Evolutionary conservation across 2,888 invertebrate genomes (phyloP), one percentile per base, ranked within the genome.

Genomic region (Stenichneumon culpator): DNA sequence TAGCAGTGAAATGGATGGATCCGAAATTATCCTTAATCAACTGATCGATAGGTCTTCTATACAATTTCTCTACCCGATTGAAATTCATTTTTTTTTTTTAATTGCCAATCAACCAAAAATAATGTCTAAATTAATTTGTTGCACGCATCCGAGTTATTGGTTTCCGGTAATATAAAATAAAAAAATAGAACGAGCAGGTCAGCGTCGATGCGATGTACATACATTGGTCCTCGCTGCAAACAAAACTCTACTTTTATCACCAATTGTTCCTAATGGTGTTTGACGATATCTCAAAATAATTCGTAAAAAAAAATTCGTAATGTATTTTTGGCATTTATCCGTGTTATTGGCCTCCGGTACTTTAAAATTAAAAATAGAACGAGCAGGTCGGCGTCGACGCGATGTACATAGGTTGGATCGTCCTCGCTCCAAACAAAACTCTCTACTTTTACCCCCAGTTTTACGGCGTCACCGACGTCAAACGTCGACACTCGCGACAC

Each of bases 401-500:
- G 54, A 22, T 54, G 47, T 69, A 68, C 44, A 36, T 57, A 57
- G 22, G 44, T 36, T 63, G 25, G 57, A 9, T 63, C 28, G 60
- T 63, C 60, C 60, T 47, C 52, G 7, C 32, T 57, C 28, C 57
- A 6, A 52, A 32, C 22, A 1, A 36, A 22, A 54, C 4, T 22
- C 22, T 39, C n/a, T 44, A 54, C 32, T 9, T n/a, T 52, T 52
- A 7, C 19, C n/a, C 9, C 22, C 19, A 67, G 50, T 11, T 67
- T 67, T 22, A 19, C 52, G 16, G 44, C 54, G 65, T 74, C 74
- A 50, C 67, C 19, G 54, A 79, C 69, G 74, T 79, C 77, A 73
- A 68, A 70, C 69, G 74, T 79, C 77, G 69, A 68, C 80, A 57
- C 70, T 82, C 79, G 68, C 73, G 63, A 52, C 50, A 57, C 68